A percentile compares a stretch with the other conserved stretches of the same genome.
These are phyloP conservation scores for Rotaria sp. DNA, from an alignment of 2,888 invertebrate genomes.

Conservation along the genomic window DNA sequence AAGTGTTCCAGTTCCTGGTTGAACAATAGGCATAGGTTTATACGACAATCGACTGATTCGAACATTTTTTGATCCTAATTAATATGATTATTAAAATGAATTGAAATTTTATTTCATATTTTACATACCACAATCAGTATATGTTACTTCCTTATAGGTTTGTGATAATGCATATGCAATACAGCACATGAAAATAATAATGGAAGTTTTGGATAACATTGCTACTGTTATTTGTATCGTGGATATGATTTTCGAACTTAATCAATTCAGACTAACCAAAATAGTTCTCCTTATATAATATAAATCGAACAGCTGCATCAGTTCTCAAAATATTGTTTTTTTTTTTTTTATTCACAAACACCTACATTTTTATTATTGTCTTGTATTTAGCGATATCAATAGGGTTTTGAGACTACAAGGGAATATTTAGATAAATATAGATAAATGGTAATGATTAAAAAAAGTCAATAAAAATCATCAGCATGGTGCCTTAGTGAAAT, in stretches of 20 bases:
- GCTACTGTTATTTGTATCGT: too few species aligned
- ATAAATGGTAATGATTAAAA: background rate
- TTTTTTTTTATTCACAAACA: background rate
- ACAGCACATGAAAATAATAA: background rate
- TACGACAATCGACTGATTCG: background rate
- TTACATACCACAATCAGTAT: background rate
- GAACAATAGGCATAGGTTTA: background rate
- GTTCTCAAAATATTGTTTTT: background rate
- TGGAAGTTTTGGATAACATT: background rate
- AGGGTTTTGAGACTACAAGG: background rate
- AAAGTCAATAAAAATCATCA: background rate
- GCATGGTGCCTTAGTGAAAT: background rate
- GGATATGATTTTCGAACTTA: too few species aligned
- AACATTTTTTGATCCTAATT: slow-evolving; percentile 1
- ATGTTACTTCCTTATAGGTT: background rate
- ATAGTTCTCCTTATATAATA: background rate
- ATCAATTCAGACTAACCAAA: background rate
- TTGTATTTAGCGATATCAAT: background rate
- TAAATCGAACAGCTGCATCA: background rate
- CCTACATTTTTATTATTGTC: background rate
- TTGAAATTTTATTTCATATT: background rate
- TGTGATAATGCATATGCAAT: background rate
- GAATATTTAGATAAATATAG: background rate
- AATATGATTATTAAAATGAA: background rate
- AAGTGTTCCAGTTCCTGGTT: background rate